These are phyloP conservation scores for Ophion ventricosus DNA, from an alignment of 2,888 invertebrate genomes.

Conservation along the genomic window DNA sequence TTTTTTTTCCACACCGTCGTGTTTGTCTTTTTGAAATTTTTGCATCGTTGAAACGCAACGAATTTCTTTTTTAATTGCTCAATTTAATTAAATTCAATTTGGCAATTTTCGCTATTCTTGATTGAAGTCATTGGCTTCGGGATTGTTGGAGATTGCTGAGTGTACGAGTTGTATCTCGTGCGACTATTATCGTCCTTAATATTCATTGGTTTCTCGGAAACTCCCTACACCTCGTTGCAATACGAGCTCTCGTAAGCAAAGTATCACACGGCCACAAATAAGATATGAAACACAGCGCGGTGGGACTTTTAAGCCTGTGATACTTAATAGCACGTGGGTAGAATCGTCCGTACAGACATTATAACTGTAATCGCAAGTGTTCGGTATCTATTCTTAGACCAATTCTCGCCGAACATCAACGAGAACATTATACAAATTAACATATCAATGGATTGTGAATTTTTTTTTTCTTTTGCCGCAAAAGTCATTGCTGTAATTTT, in stretches of 20 bases:
- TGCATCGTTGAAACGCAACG: too few species aligned
- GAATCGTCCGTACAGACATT: slow-evolving; percentile 14
- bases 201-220: slow-evolving; percentile 61
- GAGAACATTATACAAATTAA: background rate
- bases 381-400: slow-evolving; percentile 12
- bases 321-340: slow-evolving; percentile 37
- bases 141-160: slow-evolving; percentile 27
- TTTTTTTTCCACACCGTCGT: too few species aligned
- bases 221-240: slow-evolving; percentile 19
- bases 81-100: too few species aligned
- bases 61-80: too few species aligned
- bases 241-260: slow-evolving; percentile 37
- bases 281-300: slow-evolving; percentile 37
- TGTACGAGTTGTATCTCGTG: slow-evolving; percentile 39
- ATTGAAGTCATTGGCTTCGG: too few species aligned
- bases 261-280: slow-evolving; percentile 33
- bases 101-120: too few species aligned
- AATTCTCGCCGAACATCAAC: background rate
- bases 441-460: too few species aligned
- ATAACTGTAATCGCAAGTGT: slow-evolving; percentile 17
- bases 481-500: too few species aligned
- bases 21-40: background rate
- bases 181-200: slow-evolving; percentile 53
- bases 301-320: slow-evolving; percentile 6
- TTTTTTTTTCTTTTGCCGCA: too few species aligned